Evolutionary conservation across 1,140 invertebrate genomes (phyloP), one percentile per base, ranked within the genome.

Genomic region (Druon quercuslanigerum): DNA sequence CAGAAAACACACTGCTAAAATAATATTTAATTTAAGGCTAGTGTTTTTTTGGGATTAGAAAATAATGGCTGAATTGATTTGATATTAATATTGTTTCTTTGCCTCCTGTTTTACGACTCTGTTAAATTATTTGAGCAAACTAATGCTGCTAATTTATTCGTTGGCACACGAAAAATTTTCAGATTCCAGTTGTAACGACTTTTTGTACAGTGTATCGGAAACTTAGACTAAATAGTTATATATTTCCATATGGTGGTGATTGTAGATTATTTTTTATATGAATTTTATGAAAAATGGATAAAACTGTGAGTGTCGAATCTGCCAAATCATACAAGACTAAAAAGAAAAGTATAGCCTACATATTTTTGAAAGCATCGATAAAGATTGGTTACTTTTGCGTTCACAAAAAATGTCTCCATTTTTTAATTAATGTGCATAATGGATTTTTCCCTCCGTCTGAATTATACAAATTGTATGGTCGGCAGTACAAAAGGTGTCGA

Each of bases 391-490:
- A 40, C 5, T 14, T 33, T 66, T 66, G 9, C 8, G 52, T 54
- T 54, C 14, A 54, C 52, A 54, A 17, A 54, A 54, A 17, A n/a
- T 54, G 52, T 54, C 52, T 54, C n/a, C 16, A 54, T 19, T 54
- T 54, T 54, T 54, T 54, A 54, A 54, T 54, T 54, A 52, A 14
- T 52, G 51, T 52, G n/a, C 13, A 16, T 52, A 52, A 6, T 16
- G 7, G n/a, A 52, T 40, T 40, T 16, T 46, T 12, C 60, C 60
- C 8, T 66, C 25, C 8, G n/a, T 46, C 11, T 66, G 14, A 46
- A 16, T n/a, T 82, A 78, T 77, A 82, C 6, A 82, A 79, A 82
- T 74, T 77, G 75, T 82, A 79, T 78, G 74, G 81, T 82, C 56
- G 25, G 50, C 54, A 50, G 46, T 76, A 16, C 75, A 79, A 79